Evolutionary conservation across 1,140 invertebrate genomes (phyloP), one percentile per base, ranked within the genome.

Genomic region (Pseudomyrmex flavicornis): DNA sequence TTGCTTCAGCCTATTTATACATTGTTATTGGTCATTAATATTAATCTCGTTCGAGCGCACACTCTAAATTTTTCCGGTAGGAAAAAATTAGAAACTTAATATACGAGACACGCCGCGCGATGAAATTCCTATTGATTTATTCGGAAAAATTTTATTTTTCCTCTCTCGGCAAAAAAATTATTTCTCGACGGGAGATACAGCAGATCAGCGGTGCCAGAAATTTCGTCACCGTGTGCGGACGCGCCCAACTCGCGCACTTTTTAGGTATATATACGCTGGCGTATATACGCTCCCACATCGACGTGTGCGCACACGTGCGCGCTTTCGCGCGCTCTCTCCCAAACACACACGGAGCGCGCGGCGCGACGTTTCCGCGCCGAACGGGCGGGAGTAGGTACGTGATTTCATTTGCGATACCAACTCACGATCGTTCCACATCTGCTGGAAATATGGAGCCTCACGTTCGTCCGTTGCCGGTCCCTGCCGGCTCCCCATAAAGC

Each of bases 321-420:
- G 58, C 59, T 63, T 86, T 22, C 54, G 56, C 58, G n/a, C 35
- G 3, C 35, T 35, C 35, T 35, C 35, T 52, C 61, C 48, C 76
- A 82, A 59, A 59, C 83, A 72, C 83, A 72, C 54, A 74, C 65
- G 62, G 76, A 73, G 87, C 17, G 84, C 85, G 86, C 89, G 17
- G 83, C 85, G 69, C 85, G 79, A 87, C 84, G 86, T 90, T 92
- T 90, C 86, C 90, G 88, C 86, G 89, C 89, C 90, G 75, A 90
- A 90, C 88, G 85, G 90, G 79, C 87, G 88, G 35, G 35, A 35
- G 35, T 4, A 91, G 91, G 91, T 93, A 91, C 92, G 93, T 93
- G 93, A 94, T 94, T 94, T 93, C 91, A 94, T 94, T 94, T 93
- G 90, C 90, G 92, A 93, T 93, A 93, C 90, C 90, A 91, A 92